Conservation (phyloP, 2,888 invertebrate genomes). For the Pherbina coryleti region DNA sequence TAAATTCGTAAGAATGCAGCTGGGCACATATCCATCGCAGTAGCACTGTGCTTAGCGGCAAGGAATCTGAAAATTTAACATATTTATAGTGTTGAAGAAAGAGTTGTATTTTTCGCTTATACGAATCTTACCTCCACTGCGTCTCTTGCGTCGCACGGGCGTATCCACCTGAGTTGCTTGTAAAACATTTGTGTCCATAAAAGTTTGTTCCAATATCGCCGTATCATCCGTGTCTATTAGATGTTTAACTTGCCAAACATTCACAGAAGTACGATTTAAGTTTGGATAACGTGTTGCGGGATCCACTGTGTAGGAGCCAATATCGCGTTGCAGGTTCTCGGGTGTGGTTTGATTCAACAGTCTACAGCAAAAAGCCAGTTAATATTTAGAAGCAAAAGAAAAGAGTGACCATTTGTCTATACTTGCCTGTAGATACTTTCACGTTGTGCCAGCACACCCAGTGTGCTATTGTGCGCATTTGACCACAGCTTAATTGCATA, state of each 20-base stretch:
- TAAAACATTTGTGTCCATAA: constrained; percentile 70
- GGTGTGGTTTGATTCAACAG: constrained; percentile 93
- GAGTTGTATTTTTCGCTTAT: neutral
- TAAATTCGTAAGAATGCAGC: constrained; percentile 64
- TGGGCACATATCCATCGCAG: constrained; percentile 68
- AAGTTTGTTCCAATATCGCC: constrained; percentile 71
- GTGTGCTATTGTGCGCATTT: constrained; percentile 74
- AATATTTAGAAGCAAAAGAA: neutral
- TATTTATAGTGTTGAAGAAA: neutral
- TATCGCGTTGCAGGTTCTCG: constrained; percentile 93
- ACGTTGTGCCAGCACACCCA: constrained; percentile 91
- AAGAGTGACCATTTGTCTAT: neutral
- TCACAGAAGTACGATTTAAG: constrained; percentile 81
- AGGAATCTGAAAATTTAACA: constrained; percentile 54
- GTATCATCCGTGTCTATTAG: constrained; percentile 81
- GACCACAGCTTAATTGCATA: constrained; percentile 93
- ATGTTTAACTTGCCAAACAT: constrained; percentile 81
- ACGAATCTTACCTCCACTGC: constrained; percentile 63
- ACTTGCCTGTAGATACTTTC: constrained; percentile 90
- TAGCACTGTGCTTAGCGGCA: constrained; percentile 66
- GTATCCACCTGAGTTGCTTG: constrained; percentile 78
- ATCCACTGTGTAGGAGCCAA: constrained; percentile 87
- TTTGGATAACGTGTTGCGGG: constrained; percentile 90
- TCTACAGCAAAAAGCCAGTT: constrained; percentile 43
- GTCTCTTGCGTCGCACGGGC: constrained; percentile 66